These are phyloP conservation scores for Heliocidaris tuberculata DNA, from an alignment of 35 echinoderm and acorn worm genomes.

Conservation along the genomic window DNA sequence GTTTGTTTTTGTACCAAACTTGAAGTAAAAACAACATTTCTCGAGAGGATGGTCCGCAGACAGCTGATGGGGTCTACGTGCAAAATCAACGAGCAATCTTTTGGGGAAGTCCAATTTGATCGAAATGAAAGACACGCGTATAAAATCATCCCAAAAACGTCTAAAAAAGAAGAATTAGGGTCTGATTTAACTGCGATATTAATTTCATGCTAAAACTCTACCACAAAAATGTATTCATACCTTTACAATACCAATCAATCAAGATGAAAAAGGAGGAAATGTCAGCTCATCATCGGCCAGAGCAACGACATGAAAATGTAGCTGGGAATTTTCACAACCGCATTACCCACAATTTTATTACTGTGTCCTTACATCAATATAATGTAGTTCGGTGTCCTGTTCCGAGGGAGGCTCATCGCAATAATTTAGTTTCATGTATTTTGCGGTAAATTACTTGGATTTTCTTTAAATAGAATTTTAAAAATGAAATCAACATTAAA, in stretches of 20 bases:
- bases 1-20: background rate
- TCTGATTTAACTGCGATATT: background rate
- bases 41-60: background rate
- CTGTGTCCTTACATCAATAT: background rate
- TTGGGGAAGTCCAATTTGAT: background rate
- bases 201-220: background rate
- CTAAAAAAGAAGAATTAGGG: background rate
- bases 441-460: too few species aligned
- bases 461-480: too few species aligned
- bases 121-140: background rate
- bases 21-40: background rate
- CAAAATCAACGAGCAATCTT: background rate
- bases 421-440: too few species aligned
- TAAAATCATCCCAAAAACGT: background rate
- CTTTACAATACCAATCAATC: background rate
- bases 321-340: background rate
- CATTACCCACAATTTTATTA: background rate
- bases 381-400: too few species aligned
- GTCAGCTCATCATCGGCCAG: background rate
- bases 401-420: too few species aligned
- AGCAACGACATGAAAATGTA: background rate
- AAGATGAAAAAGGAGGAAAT: background rate
- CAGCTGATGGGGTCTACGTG: background rate
- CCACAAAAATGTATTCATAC: background rate
- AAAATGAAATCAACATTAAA: too few species aligned